Base-by-base conservation (phyloP, 2,797 vertebrate genomes). In the Sorex maritimensis region DNA sequence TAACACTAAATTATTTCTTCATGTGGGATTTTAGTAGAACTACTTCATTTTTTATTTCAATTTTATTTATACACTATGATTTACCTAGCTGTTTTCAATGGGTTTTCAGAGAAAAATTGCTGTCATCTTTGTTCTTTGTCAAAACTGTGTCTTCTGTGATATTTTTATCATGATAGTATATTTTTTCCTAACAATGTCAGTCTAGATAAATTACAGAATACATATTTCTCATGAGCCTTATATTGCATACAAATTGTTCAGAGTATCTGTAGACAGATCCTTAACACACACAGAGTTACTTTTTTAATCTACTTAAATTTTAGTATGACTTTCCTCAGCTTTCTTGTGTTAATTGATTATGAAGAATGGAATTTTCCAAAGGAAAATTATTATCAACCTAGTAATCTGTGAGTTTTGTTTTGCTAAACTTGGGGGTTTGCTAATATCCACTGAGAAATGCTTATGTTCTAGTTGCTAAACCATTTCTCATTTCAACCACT, bases 311-410 rank as follows among this genome's bases (percentile, higher is more conserved):
- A 52, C 17, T 1, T 34, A 26, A 23, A 34, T 28, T 61, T 78
- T 68, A 81, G 44, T 11, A 49, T 86, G 73, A 46, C 34, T 94
- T 78, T 63, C n/a, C 46, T 85, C 12, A 63, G 24, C 55, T 81
- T 84, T 30, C 30, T 78, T 90, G 38, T 77, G 19, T 69, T 81
- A 73, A 26, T 26, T 74, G 6, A 1, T 52, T 81, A 90, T 69
- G 11, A 90, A 93, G 8, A 83, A 46, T 28, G 61, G 30, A 2
- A 44, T 78, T 65, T 87, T 61, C 72, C 23, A 81, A 13, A 80
- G 34, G 38, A 65, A 95, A 26, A 79, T 17, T 68, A 80, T 41
- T n/a, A 55, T 88, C 85, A 69, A 52, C 12, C 26, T 17, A 73
- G 30, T 24, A 23, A 61, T 67, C 2, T 28, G 2, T 52, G 74